These are phyloP conservation scores for Drosophila paracracens DNA, from an alignment of 2,888 invertebrate species.

Conservation along the genomic window DNA sequence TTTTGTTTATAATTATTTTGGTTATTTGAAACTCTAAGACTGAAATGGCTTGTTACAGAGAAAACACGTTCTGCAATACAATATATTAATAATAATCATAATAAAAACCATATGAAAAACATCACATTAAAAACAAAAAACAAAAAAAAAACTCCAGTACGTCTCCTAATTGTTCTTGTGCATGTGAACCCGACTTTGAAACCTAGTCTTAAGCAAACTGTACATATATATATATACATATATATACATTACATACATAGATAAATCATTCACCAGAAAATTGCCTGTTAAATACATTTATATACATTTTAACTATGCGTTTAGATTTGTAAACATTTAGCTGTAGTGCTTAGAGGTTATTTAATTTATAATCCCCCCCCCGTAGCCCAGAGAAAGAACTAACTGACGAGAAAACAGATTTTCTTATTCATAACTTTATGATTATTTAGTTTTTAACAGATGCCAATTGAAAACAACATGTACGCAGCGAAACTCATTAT, in stretches of 20 bases:
- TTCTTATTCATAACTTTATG: constrained; percentile 37
- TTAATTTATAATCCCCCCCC: constrained; percentile 69
- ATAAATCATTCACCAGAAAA: constrained; percentile 71
- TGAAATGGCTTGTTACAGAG: constrained; percentile 83
- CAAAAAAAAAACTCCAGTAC: constrained; percentile 31
- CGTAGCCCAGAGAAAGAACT: constrained; percentile 10
- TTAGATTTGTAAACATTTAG: constrained; percentile 64
- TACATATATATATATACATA: constrained; percentile 40
- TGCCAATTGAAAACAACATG: constrained; percentile 45
- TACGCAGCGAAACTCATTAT: constrained; percentile 56
- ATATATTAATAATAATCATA: constrained; percentile 36
- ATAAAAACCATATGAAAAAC: constrained; percentile 34
- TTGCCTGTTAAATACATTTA: constrained; percentile 82
- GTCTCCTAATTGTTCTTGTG: constrained; percentile 49
- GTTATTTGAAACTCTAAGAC: constrained; percentile 84
- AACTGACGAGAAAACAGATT: constrained; percentile 19
- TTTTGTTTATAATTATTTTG: constrained; percentile 50
- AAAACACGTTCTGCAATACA: constrained; percentile 69
- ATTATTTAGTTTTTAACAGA: constrained; percentile 73
- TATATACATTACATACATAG: constrained; percentile 30
- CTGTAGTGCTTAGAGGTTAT: constrained; percentile 76
- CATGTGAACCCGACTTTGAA: constrained; percentile 67
- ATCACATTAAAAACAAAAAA: constrained; percentile 36
- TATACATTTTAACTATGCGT: constrained; percentile 68
- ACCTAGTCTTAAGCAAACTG: constrained; percentile 52